Percentiles rank a stretch among this genome's conserved stretches.
phyloP scores from a whole-genome alignment of 2,113 vertebrate genomes.

The Geococcyx californianus region DNA sequence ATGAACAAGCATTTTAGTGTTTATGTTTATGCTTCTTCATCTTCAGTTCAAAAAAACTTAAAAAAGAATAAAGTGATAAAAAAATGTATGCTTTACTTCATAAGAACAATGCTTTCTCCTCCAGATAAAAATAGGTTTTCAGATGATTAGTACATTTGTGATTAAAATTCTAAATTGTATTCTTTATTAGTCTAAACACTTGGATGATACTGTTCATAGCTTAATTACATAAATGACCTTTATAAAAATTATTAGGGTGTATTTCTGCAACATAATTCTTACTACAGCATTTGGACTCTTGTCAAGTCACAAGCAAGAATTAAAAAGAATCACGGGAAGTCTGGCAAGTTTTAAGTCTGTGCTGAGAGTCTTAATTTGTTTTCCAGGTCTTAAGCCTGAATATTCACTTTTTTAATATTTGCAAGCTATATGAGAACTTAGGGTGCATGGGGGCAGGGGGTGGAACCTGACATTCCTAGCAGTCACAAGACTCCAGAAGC shows the following conservation, averaged over 20 bases:
- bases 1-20: constrained; percentile 57
- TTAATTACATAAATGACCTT: constrained; percentile 2
- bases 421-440: neutral
- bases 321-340: constrained; percentile 19
- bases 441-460: fast-evolving
- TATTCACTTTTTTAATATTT: neutral
- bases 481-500: neutral
- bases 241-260: neutral
- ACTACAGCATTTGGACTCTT: neutral
- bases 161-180: neutral
- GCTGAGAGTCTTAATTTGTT: neutral
- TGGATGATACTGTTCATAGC: neutral
- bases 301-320: neutral
- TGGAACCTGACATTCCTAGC: neutral
- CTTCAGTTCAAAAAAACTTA: neutral
- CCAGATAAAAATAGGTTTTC: neutral
- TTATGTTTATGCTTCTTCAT: neutral
- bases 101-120: neutral
- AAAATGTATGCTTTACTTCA: neutral
- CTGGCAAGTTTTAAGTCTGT: neutral
- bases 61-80: neutral
- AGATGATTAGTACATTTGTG: neutral
- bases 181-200: neutral
- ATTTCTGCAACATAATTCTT: neutral
- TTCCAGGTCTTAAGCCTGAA: neutral